phyloP scores from a whole-genome alignment of 2,888 invertebrate species.

The Plebejus melissa region DNA sequence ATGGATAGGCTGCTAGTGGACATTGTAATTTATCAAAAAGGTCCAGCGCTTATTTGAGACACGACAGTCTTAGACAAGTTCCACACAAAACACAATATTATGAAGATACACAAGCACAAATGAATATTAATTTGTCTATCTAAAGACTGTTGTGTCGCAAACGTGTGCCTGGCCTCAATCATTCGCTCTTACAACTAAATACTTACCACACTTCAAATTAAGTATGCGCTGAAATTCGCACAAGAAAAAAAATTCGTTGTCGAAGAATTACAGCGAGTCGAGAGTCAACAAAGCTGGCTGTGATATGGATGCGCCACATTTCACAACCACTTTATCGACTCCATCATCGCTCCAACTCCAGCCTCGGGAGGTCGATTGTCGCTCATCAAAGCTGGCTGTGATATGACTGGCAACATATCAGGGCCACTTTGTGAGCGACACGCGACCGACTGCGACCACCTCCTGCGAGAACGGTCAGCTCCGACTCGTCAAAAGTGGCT shows the following conservation, averaged over 20 bases:
- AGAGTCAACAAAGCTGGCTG: slow-evolving; percentile 92
- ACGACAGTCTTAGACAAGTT: background rate
- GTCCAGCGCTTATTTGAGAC: background rate
- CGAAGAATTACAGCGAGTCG: slow-evolving; percentile 10
- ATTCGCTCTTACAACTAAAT: background rate
- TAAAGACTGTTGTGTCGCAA: background rate
- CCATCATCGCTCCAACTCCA: slow-evolving; percentile 31
- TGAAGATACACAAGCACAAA: background rate
- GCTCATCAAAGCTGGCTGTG: slow-evolving; percentile 99
- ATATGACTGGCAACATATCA: slow-evolving; percentile 90
- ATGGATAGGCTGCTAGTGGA: no score
- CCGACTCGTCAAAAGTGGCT: slow-evolving; percentile 97
- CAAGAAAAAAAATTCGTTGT: background rate
- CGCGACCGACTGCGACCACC: slow-evolving; percentile 40
- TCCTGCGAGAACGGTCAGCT: slow-evolving; percentile 70
- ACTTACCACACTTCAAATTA: background rate
- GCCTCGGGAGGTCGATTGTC: slow-evolving; percentile 34
- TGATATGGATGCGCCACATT: slow-evolving; percentile 88
- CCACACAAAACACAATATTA: background rate
- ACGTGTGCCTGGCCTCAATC: background rate
- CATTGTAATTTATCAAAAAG: background rate
- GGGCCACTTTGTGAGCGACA: slow-evolving; percentile 94
- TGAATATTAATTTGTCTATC: background rate
- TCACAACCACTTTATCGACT: slow-evolving; percentile 87
- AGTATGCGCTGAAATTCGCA: background rate